A percentile compares a stretch with the other conserved stretches of the same genome.
Conservation (phyloP, 2,113 vertebrate species). For the Saimiri boliviensis region DNA sequence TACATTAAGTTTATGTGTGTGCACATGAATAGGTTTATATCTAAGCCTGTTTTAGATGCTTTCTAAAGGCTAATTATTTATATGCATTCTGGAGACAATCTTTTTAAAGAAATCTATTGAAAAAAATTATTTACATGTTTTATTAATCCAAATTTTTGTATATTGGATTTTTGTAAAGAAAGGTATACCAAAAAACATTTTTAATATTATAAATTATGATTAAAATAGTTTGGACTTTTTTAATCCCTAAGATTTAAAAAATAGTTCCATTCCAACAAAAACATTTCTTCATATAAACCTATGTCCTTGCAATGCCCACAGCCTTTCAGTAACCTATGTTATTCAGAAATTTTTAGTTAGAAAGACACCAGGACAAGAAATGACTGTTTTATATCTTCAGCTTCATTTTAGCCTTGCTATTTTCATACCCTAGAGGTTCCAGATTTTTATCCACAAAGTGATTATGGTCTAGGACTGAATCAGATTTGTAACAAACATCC, state of each 20-base stretch:
- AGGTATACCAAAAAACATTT: background rate
- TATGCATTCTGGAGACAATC: background rate
- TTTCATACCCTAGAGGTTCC: constrained; percentile 68
- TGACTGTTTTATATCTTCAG: constrained; percentile 54
- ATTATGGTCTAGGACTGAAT: constrained; percentile 73
- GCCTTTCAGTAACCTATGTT: background rate
- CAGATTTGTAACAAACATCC: constrained; percentile 71
- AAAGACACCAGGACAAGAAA: constrained; percentile 10
- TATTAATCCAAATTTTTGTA: constrained; percentile 44
- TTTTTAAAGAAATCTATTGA: constrained; percentile 47
- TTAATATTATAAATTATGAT: constrained; percentile 24
- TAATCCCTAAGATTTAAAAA: constrained; percentile 33
- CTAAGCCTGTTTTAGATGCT: background rate
- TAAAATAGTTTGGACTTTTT: background rate
- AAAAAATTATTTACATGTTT: constrained; percentile 23
- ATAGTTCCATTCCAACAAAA: background rate
- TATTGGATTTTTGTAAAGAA: constrained; percentile 20
- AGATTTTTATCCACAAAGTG: constrained; percentile 67
- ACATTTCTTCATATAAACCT: constrained; percentile 8
- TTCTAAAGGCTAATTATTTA: constrained; percentile 30
- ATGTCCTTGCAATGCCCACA: background rate
- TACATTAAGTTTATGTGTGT: background rate
- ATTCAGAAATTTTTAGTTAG: constrained; percentile 43
- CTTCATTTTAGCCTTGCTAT: constrained; percentile 57
- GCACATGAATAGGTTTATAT: background rate